Base-by-base conservation (phyloP, 2,113 vertebrate genomes). In the Camelus dromedarius region DNA sequence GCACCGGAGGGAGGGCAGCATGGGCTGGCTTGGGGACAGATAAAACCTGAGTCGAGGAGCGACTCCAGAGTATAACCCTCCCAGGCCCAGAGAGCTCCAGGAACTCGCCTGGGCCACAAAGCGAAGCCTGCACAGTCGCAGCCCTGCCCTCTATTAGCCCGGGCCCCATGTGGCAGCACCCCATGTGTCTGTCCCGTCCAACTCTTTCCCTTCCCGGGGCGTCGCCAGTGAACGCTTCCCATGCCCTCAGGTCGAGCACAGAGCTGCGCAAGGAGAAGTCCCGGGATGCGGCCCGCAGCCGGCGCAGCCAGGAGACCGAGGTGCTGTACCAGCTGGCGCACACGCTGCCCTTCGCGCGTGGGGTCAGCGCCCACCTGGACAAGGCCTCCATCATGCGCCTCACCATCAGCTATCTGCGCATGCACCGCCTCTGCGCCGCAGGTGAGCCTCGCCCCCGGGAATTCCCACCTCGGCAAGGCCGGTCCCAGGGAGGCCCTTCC, bases 331-430 rank as follows among this genome's bases (percentile, higher is more conserved):
- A 99, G 97, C 98, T 99, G 30, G 99, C 99, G 1, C 98, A 98
- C 93, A 99, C 99, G 0, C 98, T 99, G 95, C 99, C 99, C 52
- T 99, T 99, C 7, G 98, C 99, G 13, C 99, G 99, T 8, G 98
- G 98, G 4, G 99, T 99, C 88, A 98, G 98, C 91, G 98, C 99
- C 11, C 99, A 99, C 97, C 98, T 99, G 91, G 99, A 99, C 99
- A 99, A 99, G 93, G 99, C 99, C 0, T 99, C 98, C 97, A 99
- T 99, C 98, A 99, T 99, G 99, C 99, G 99, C 87, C 98, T 99
- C 73, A 97, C 99, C 8, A 99, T 99, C 98, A 99, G 99, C 98
- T 99, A 99, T 98, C 98, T 99, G 97, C 98, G 99, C 19, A 98
- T 99, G 98, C 99, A 97, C 42, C 98, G 98, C 76, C 98, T 99